Base-by-base conservation (phyloP, 64 coral and sea anemone genomes). In the Pachyseris speciosa region DNA sequence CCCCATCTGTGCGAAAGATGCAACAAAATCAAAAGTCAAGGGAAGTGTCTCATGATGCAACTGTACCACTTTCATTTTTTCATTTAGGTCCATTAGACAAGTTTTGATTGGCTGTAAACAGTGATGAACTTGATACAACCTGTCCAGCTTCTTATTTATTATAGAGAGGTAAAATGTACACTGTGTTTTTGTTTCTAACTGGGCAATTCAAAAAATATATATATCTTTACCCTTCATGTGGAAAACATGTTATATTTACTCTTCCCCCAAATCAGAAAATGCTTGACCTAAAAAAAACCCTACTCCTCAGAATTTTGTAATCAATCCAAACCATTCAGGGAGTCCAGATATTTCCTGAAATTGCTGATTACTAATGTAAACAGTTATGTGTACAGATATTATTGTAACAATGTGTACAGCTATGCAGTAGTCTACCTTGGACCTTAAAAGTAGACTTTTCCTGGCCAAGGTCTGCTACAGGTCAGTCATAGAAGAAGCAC, bases 1-100 rank as follows among this genome's bases (percentile, higher is more conserved):
- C 12, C 69, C 87, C 51, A 89, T 89, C 36, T 78, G 55, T 78
- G 37, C 87, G 59, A 89, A 89, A 41, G 87, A 78, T 41, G 53
- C 32, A 75, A 58, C n/a, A 16, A 71, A 71, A 71, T 71, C 8
- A 11, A 71, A n/a, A 71, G 67, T 71, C 12, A 71, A 71, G 34
- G 67, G 67, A 20, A 71, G 67, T 71, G 67, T 71, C 67, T 71
- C 15, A 13, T 71, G 67, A 71, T 71, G 30, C 67, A 71, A 42
- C 67, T 71, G 67, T 71, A 71, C 67, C 67, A 71, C 67, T 71
- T 67, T 67, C 64, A 67, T 67, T 67, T 67, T n/a, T 28, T 67
- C 67, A 70, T 70, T 37, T 39, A 71, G 67, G 67, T 41, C 67
- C 67, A 71, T 71, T 71, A 71, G 34, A 71, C 34, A 71, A 71